phyloP scores from a whole-genome alignment of 2,888 invertebrate species.

The Lycaena phlaeas region DNA sequence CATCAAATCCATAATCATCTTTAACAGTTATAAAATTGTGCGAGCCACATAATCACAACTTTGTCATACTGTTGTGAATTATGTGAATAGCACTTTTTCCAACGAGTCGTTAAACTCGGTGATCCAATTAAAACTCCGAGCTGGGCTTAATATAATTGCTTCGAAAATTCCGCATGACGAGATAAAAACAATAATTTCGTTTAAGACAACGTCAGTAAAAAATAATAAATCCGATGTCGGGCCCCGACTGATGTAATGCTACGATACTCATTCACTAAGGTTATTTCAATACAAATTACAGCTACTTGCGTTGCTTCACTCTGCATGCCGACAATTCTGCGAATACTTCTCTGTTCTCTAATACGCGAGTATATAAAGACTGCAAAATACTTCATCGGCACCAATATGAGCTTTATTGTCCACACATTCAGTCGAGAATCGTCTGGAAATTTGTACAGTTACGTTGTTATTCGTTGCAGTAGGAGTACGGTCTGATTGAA shows the following conservation, averaged over 20 bases:
- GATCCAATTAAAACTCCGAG: constrained; percentile 65
- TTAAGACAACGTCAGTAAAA: constrained; percentile 60
- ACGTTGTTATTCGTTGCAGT: constrained; percentile 18
- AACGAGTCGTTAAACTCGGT: constrained; percentile 52
- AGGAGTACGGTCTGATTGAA: constrained; percentile 51
- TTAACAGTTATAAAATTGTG: constrained; percentile 1
- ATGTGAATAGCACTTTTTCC: constrained; percentile 39
- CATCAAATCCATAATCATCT: not conserved
- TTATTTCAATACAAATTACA: constrained; percentile 72
- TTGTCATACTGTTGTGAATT: constrained; percentile 29
- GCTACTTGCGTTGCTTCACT: constrained; percentile 62
- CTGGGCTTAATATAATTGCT: constrained; percentile 67
- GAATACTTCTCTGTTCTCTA: constrained; percentile 62
- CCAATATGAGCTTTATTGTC: constrained; percentile 9
- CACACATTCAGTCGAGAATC: constrained; percentile 2
- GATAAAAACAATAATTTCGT: constrained; percentile 72
- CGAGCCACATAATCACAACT: constrained; percentile 14
- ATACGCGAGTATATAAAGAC: constrained; percentile 25
- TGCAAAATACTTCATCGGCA: constrained; percentile 1
- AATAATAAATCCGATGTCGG: constrained; percentile 64
- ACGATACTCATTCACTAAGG: constrained; percentile 63
- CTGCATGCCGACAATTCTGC: constrained; percentile 67
- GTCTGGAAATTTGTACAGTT: constrained; percentile 12
- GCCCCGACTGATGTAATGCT: constrained; percentile 57
- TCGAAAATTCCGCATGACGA: constrained; percentile 62